Percentiles rank a stretch among this genome's conserved stretches.
Conservation (phyloP, 2,797 vertebrate species). For the Myiotriccus ornatus region DNA sequence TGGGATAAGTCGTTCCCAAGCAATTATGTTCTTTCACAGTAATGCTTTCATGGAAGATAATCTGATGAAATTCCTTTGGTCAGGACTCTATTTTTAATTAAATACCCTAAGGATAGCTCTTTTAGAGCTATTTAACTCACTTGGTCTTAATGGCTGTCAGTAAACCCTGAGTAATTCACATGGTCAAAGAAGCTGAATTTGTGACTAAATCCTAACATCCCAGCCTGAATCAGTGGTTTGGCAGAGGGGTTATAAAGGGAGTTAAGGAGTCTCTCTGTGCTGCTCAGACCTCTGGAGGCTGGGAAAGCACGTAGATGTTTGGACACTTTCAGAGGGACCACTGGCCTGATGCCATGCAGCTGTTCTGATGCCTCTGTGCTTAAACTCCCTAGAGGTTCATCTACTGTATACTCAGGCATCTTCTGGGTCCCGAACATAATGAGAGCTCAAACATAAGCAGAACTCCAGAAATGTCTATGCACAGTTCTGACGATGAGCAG, state of each 20-base stretch:
- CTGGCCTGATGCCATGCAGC: neutral
- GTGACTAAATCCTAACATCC: neutral
- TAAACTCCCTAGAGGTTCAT: neutral
- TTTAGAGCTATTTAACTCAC: neutral
- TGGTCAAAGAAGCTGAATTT: neutral
- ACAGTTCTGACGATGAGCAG: neutral
- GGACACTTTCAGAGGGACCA: neutral
- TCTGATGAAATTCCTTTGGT: constrained; percentile 19
- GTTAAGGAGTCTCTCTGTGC: neutral
- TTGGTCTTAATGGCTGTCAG: neutral
- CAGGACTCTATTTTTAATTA: constrained; percentile 27
- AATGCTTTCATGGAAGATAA: constrained; percentile 33
- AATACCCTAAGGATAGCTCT: constrained; percentile 3
- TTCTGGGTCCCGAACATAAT: neutral
- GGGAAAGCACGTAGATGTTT: neutral
- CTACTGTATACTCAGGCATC: neutral
- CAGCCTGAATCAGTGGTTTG: neutral
- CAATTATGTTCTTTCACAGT: neutral
- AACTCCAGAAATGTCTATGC: neutral
- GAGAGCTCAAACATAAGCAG: neutral
- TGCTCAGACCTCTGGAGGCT: neutral
- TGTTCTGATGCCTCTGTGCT: neutral
- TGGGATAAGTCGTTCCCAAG: neutral
- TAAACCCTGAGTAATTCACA: neutral
- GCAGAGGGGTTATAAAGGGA: neutral